A percentile compares a stretch with the other conserved stretches of the same genome.
These are phyloP conservation scores for Malthinus flaveolus DNA, from an alignment of 2,888 invertebrate genomes.

Conservation along the genomic window DNA sequence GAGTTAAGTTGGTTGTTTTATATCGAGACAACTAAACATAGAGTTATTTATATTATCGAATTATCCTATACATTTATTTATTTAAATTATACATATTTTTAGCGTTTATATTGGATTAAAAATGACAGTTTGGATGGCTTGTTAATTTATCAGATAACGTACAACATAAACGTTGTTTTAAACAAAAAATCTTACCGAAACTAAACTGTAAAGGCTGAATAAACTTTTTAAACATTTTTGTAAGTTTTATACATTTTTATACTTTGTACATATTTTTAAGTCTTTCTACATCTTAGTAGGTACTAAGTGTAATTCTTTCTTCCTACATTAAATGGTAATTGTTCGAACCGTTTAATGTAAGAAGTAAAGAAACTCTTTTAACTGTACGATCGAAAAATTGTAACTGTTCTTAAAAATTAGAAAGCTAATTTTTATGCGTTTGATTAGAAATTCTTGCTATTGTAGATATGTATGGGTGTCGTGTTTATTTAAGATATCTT, in stretches of 20 bases:
- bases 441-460: background rate
- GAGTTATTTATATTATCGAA: background rate
- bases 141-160: background rate
- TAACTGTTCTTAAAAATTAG: too few species aligned
- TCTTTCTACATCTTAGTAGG: background rate
- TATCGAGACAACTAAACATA: conserved; percentile 1
- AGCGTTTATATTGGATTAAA: background rate
- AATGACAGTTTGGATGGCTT: too few species aligned
- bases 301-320: background rate
- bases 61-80: background rate
- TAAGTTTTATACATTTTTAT: conserved; percentile 16
- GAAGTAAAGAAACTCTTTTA: too few species aligned
- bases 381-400: too few species aligned
- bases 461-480: conserved; percentile 7
- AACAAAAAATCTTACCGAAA: background rate
- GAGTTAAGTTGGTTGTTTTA: conserved; percentile 12
- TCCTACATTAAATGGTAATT: too few species aligned
- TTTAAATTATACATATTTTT: conserved; percentile 6
- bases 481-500: conserved; percentile 1
- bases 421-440: too few species aligned
- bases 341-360: too few species aligned
- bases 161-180: background rate
- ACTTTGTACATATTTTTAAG: conserved; percentile 10
- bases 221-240: conserved; percentile 12
- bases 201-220: conserved; percentile 15